Evolutionary conservation across 2,113 vertebrate genomes (phyloP).

Genomic region (Ramphastos sulfuratus): DNA sequence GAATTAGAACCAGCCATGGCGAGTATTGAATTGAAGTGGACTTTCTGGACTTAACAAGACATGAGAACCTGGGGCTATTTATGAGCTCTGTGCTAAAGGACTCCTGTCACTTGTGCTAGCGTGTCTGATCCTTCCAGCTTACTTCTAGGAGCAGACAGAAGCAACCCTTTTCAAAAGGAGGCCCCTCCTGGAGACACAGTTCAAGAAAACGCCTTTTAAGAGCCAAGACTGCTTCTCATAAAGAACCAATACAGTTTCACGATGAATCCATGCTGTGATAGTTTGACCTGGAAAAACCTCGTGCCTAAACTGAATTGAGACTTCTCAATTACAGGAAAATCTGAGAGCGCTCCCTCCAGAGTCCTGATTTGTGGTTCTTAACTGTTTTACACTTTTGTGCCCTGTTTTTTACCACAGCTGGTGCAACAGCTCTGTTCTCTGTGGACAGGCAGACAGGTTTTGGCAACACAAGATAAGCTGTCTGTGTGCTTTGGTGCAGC

Average conservation of each 20-base stretch:
- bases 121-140: background rate
- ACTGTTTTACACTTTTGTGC: slow-evolving; percentile 2
- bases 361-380: background rate
- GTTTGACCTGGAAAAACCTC: slow-evolving; percentile 32
- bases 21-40: background rate
- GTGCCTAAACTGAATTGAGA: background rate
- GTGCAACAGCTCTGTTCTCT: slow-evolving; percentile 5
- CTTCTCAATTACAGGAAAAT: slow-evolving; percentile 4
- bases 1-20: background rate
- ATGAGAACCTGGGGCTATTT: background rate
- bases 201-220: background rate
- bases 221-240: background rate
- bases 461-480: background rate
- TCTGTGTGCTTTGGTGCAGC: background rate
- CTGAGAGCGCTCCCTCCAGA: slow-evolving; percentile 18
- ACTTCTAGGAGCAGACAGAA: background rate
- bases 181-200: background rate
- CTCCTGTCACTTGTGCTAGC: background rate
- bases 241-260: background rate
- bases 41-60: background rate
- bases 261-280: background rate
- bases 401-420: slow-evolving; percentile 18
- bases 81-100: background rate
- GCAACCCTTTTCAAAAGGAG: background rate
- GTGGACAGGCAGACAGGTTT: background rate